These are phyloP conservation scores for Colinus virginianus DNA, from an alignment of 2,113 vertebrate species.

Conservation along the genomic window DNA sequence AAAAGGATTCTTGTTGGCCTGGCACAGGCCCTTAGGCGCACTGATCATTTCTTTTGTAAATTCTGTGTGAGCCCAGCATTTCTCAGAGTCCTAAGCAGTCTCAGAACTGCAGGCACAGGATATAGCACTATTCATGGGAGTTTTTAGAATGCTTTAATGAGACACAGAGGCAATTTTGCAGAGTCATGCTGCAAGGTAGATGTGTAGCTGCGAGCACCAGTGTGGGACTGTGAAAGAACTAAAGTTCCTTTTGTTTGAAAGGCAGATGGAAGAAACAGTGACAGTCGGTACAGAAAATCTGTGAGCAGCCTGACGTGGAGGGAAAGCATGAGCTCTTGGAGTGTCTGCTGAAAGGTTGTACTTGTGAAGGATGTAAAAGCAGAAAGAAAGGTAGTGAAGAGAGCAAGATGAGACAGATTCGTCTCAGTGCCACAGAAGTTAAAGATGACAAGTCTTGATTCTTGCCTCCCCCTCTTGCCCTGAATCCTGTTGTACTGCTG, in stretches of 20 bases:
- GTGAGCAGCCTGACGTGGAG: not conserved
- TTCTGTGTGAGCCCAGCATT: not conserved
- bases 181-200: constrained; percentile 20
- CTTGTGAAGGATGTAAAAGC: not conserved
- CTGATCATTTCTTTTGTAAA: not conserved
- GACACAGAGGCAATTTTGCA: constrained; percentile 18
- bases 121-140: not conserved
- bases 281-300: not conserved
- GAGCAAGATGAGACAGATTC: not conserved
- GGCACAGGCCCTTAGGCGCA: not conserved
- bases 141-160: not conserved
- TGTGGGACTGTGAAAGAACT: not conserved
- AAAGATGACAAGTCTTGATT: not conserved
- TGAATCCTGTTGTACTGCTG: not conserved
- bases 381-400: not conserved
- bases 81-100: not conserved
- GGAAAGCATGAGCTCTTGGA: not conserved
- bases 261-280: not conserved
- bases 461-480: not conserved
- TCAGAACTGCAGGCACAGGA: not conserved
- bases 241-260: not conserved
- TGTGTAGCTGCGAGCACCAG: not conserved
- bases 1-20: not conserved
- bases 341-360: not conserved
- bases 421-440: not conserved